Evolutionary conservation across 2,888 invertebrate species (phyloP).

Genomic region (Brenthis daphne): DNA sequence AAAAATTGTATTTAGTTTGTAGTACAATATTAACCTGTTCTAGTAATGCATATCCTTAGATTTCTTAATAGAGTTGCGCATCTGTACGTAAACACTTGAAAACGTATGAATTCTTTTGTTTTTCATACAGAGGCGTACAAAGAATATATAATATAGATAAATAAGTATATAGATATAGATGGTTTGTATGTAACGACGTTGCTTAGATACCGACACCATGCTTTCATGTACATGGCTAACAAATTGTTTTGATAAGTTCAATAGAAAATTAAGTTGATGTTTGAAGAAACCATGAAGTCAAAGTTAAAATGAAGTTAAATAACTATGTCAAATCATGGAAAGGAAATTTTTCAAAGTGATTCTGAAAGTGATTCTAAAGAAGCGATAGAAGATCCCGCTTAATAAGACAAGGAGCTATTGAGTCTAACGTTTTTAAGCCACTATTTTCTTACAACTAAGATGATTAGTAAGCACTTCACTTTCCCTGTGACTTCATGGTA

Average conservation of each 20-base stretch:
- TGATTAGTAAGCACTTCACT: too few relatives aligned
- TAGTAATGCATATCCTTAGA: conserved; percentile 80
- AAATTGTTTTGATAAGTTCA: not conserved
- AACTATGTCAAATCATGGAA: too few relatives aligned
- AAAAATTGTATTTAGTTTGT: conserved; percentile 81
- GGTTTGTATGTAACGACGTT: conserved; percentile 52
- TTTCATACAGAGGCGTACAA: conserved; percentile 43
- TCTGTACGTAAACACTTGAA: not conserved
- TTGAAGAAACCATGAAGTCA: too few relatives aligned
- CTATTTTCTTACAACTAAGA: too few relatives aligned
- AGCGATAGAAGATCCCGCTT: too few relatives aligned
- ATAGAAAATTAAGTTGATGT: not conserved
- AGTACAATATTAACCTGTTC: conserved; percentile 77
- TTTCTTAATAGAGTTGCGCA: conserved; percentile 56
- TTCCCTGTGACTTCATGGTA: too few relatives aligned
- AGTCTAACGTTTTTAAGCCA: too few relatives aligned
- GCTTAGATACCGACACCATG: conserved; percentile 7
- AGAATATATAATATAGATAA: conserved; percentile 44
- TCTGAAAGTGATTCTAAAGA: too few relatives aligned
- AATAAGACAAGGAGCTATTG: too few relatives aligned
- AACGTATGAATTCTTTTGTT: conserved; percentile 16
- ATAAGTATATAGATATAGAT: conserved; percentile 59
- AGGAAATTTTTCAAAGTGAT: too few relatives aligned
- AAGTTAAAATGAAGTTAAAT: too few relatives aligned
- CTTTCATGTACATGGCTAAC: not conserved